phyloP scores from a whole-genome alignment of 2,113 vertebrate species.

The Mesoclemmys tuberculata region DNA sequence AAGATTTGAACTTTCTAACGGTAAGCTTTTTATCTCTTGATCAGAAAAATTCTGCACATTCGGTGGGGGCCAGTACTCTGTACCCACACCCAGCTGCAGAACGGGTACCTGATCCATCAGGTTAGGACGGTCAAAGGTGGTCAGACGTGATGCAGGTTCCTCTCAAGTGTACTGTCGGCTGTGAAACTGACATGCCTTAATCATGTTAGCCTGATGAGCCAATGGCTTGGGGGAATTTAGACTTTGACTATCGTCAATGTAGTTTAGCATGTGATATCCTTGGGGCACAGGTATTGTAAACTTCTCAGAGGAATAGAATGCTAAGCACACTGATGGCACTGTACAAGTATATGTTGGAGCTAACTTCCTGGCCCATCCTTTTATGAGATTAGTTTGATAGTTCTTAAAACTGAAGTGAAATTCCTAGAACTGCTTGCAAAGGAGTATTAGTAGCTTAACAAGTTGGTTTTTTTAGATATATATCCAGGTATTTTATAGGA shows the following conservation, averaged over 20 bases:
- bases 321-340: background rate
- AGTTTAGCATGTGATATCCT: background rate
- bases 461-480: background rate
- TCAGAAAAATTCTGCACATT: background rate
- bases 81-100: background rate
- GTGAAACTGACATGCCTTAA: background rate
- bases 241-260: background rate
- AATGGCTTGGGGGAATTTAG: background rate
- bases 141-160: background rate
- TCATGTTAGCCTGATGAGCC: background rate
- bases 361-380: background rate
- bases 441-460: rapidly evolving
- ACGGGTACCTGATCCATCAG: background rate
- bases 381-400: background rate
- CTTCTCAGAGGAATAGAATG: background rate
- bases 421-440: background rate
- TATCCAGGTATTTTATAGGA: background rate
- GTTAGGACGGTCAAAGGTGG: background rate
- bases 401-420: background rate
- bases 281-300: background rate
- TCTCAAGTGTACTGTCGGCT: background rate
- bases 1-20: background rate
- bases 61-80: background rate
- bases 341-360: background rate
- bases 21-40: background rate